Evolutionary conservation across 2,113 vertebrate species (phyloP).

Genomic region (Cacatua alba): DNA sequence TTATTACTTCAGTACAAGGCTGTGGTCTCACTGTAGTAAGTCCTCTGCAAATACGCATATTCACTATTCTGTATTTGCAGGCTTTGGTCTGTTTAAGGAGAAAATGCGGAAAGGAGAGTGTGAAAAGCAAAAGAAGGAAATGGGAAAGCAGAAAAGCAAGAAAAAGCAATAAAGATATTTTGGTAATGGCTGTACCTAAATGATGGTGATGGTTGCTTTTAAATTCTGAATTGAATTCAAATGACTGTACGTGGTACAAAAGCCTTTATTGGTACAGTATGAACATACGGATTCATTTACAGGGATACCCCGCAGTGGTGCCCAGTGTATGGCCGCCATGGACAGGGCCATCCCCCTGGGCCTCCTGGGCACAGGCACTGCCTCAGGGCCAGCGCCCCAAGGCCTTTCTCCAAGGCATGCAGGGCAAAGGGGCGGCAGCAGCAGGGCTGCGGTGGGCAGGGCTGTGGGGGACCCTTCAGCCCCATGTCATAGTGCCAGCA

Average conservation of each 20-base stretch:
- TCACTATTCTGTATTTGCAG: not conserved
- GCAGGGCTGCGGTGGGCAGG: too few species aligned
- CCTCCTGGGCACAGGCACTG: not conserved
- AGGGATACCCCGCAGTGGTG: not conserved
- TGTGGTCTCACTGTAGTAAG: not conserved
- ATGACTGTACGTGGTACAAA: not conserved
- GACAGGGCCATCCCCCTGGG: not conserved
- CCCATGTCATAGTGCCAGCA: too few species aligned
- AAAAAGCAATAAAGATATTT: not conserved
- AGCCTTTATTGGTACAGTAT: not conserved
- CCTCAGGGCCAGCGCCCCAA: not conserved
- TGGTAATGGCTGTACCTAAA: not conserved
- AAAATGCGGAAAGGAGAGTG: not conserved
- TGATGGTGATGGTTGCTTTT: not conserved
- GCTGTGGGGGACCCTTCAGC: too few species aligned
- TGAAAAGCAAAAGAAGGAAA: not conserved
- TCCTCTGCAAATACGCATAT: not conserved
- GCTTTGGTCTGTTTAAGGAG: not conserved
- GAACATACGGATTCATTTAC: not conserved
- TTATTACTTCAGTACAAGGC: not conserved
- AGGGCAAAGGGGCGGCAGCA: too few species aligned
- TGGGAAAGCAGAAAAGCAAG: not conserved
- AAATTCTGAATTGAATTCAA: not conserved
- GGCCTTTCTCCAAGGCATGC: too few species aligned
- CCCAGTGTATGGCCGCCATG: not conserved